Conservation (phyloP, 2,113 vertebrate species). For the Zapornia atra region DNA sequence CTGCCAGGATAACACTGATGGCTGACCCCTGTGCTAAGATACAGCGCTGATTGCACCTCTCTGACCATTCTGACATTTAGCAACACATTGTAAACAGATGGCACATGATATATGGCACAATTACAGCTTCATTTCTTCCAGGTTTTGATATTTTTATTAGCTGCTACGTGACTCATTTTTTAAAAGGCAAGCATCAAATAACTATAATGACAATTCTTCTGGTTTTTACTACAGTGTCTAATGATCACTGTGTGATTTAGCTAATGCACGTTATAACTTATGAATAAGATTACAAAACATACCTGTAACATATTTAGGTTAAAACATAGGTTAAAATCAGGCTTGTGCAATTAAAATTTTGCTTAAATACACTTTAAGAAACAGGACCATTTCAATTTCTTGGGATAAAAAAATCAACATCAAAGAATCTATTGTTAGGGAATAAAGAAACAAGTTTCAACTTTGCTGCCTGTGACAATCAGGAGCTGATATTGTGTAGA, state of each 20-base stretch:
- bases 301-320: neutral
- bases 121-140: neutral
- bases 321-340: neutral
- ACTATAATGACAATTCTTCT: neutral
- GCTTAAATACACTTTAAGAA: neutral
- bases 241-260: neutral
- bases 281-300: neutral
- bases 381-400: neutral
- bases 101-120: neutral
- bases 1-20: neutral
- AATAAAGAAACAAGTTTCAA: neutral
- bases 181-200: neutral
- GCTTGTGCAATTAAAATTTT: conserved; percentile 10
- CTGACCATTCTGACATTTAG: neutral
- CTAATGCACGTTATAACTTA: neutral
- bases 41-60: neutral
- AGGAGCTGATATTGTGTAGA: neutral
- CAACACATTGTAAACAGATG: neutral
- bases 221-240: neutral
- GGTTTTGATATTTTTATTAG: neutral
- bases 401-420: neutral
- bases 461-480: neutral
- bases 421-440: neutral
- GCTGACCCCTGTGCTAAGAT: neutral
- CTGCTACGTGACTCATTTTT: neutral